Evolutionary conservation across 1,140 invertebrate genomes (phyloP).

Genomic region (Asbolus verrucosus): DNA sequence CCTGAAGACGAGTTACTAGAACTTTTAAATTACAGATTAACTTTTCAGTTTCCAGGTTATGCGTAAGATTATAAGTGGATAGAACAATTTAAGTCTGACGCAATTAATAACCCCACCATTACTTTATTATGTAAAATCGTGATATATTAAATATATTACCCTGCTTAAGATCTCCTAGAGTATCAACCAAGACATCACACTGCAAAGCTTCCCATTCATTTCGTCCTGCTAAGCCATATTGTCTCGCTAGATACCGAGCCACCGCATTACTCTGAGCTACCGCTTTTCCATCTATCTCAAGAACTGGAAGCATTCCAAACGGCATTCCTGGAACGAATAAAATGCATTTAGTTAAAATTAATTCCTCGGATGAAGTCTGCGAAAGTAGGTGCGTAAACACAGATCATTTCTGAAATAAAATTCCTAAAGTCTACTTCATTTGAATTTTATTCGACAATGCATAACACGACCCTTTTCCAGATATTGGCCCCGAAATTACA

Average conservation of each 20-base stretch:
- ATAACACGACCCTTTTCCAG: background rate
- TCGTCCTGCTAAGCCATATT: conserved; percentile 71
- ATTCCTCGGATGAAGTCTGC: background rate
- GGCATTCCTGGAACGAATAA: conserved; percentile 63
- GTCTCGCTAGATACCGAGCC: conserved; percentile 73
- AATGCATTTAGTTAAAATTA: background rate
- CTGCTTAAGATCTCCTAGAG: conserved; percentile 70
- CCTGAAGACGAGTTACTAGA: background rate
- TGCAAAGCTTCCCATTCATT: conserved; percentile 74
- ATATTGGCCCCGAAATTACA: background rate
- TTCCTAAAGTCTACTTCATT: background rate
- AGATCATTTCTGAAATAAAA: too few relatives aligned
- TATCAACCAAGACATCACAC: conserved; percentile 73
- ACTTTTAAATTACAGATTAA: conserved; percentile 5
- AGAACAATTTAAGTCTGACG: too few relatives aligned
- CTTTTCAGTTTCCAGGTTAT: background rate
- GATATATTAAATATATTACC: conserved; percentile 59
- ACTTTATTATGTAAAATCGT: too few relatives aligned
- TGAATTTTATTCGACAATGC: background rate
- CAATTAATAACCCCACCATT: too few relatives aligned
- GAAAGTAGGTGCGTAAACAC: background rate
- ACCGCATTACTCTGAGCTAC: conserved; percentile 76
- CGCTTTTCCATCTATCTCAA: conserved; percentile 75
- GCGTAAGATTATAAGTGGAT: too few relatives aligned
- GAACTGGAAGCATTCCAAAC: conserved; percentile 76